Evolutionary conservation across 2,113 vertebrate genomes (phyloP).

Genomic region (Todiramphus saurophagus): DNA sequence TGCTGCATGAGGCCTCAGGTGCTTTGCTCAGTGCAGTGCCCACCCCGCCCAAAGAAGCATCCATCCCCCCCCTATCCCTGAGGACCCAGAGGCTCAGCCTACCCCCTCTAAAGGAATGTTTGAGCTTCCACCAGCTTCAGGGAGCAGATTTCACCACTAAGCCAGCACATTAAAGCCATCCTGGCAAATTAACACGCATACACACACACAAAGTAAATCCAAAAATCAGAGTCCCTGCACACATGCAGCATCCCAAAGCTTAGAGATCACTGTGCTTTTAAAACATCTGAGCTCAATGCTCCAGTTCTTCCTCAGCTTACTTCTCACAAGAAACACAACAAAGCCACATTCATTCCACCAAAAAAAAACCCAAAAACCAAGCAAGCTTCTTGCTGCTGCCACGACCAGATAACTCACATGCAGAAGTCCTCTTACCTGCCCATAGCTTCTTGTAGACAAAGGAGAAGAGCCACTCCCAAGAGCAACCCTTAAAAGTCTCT

Average conservation of each 20-base stretch:
- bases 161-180: rapidly evolving
- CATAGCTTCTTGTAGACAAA: rapidly evolving
- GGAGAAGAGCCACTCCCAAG: rapidly evolving
- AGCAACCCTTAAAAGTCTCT: too few species aligned
- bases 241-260: rapidly evolving
- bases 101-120: rapidly evolving
- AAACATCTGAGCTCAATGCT: rapidly evolving
- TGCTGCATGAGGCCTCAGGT: rapidly evolving
- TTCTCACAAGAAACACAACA: rapidly evolving
- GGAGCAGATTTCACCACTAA: neutral
- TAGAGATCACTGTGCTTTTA: rapidly evolving
- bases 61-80: neutral
- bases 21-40: rapidly evolving
- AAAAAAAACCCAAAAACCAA: too few species aligned
- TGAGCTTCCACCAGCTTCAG: neutral
- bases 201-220: rapidly evolving
- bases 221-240: rapidly evolving
- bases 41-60: neutral
- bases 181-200: rapidly evolving
- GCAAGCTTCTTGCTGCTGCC: rapidly evolving
- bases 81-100: neutral
- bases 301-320: rapidly evolving
- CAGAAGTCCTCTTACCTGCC: rapidly evolving
- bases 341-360: rapidly evolving
- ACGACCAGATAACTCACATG: rapidly evolving